phyloP scores from a whole-genome alignment of 2,113 vertebrate genomes.

The Toxotes jaculatrix region DNA sequence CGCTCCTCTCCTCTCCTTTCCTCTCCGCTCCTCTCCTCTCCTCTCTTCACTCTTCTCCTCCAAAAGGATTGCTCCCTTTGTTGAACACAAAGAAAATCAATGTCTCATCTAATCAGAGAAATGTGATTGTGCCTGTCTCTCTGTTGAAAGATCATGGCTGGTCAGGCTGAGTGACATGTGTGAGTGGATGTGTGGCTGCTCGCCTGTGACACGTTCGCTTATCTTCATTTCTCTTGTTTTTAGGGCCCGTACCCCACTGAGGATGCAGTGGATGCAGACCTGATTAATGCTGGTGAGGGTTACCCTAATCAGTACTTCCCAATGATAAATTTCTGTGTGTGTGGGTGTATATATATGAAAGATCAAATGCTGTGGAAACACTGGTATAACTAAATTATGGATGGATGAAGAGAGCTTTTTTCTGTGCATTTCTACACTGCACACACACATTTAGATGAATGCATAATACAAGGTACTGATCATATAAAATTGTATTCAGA shows the following conservation, averaged over 20 bases:
- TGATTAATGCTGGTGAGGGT: constrained; percentile 95
- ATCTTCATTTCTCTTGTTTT: constrained; percentile 37
- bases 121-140: constrained; percentile 63
- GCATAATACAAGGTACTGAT: neutral
- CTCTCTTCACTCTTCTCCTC: constrained; percentile 12
- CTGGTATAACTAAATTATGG: neutral
- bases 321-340: neutral
- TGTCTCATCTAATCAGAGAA: constrained; percentile 71
- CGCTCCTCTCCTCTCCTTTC: constrained; percentile 10
- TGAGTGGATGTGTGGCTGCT: constrained; percentile 15
- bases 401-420: neutral
- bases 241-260: constrained; percentile 96
- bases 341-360: too few relatives aligned
- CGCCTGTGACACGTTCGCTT: constrained; percentile 13
- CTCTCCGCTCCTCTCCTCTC: constrained; percentile 1
- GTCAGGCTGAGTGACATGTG: constrained; percentile 51
- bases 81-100: constrained; percentile 72
- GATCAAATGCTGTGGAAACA: neutral
- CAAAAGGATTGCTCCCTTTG: constrained; percentile 53
- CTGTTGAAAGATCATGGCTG: constrained; percentile 35
- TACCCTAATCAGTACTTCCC: constrained; percentile 1
- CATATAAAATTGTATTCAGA: neutral
- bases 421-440: neutral
- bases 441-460: neutral
- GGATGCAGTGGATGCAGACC: constrained; percentile 92